Base-by-base conservation (phyloP, 2,888 invertebrate genomes). In the Liodrosophila aerea region DNA sequence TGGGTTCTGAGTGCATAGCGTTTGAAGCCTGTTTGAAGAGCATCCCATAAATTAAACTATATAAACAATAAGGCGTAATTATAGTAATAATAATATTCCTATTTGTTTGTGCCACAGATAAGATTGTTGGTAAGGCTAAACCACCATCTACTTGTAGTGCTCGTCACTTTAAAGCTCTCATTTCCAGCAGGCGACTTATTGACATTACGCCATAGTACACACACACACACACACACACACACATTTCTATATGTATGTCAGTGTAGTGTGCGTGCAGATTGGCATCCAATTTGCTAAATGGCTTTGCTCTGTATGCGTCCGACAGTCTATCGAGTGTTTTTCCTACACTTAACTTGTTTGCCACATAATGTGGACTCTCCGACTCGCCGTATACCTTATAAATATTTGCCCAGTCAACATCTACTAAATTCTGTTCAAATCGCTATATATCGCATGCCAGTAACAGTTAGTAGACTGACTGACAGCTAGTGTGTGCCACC, bases 211-310 rank as follows among this genome's bases (percentile, higher is more conserved):
- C n/a, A n/a, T n/a, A n/a, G n/a, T n/a, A n/a, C n/a, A n/a, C n/a
- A n/a, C n/a, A n/a, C n/a, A n/a, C n/a, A n/a, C n/a, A n/a, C 45
- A 36, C 47, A 47, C 3, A 39, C 29, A 13, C 22, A 53, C 12
- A 18, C 22, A 31, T 36, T 0, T 27, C 7, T 7, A 33, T 16
- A 12, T 31, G 8, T 7, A 44, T 9, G 5, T 8, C 8, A 9
- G 45, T 29, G 7, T 40, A 7, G 43, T 47, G 43, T 62, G 62
- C 49, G 54, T 66, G 57, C 47, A 58, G 44, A 45, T 43, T 40
- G 62, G 45, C 60, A 66, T 58, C 63, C 66, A 77, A 80, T 83
- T 73, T 76, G 53, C 76, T 44, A 72, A 83, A 83, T 80, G 63
- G 63, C 33, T 61, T 58, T 54, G 36, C 63, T 16, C 40, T 62